These are phyloP conservation scores for Neomonachus schauinslandi DNA, from an alignment of 2,113 vertebrate genomes.

Conservation along the genomic window DNA sequence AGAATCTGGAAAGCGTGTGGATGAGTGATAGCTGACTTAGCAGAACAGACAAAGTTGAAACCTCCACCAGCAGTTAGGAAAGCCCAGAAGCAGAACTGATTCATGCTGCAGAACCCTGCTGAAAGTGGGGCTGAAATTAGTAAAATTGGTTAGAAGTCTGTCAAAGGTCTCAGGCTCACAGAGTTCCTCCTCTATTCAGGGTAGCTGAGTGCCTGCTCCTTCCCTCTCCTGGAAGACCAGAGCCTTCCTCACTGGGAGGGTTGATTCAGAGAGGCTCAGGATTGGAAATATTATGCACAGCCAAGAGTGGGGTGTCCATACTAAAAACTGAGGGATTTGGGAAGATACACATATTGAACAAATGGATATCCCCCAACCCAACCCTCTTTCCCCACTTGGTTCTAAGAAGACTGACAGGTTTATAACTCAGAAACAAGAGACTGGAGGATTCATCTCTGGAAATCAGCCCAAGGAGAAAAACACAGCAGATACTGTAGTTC, in stretches of 20 bases:
- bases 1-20: background rate
- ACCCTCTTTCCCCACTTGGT: background rate
- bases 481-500: background rate
- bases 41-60: background rate
- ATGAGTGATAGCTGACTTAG: background rate
- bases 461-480: background rate
- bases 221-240: background rate
- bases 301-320: background rate
- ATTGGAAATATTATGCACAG: background rate
- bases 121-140: background rate
- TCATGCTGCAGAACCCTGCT: background rate
- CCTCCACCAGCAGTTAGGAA: background rate
- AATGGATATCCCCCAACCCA: background rate
- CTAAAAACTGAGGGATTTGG: background rate
- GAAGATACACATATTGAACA: background rate
- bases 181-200: background rate
- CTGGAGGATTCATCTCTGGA: background rate
- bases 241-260: background rate
- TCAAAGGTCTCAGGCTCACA: background rate
- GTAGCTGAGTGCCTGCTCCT: background rate
- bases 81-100: background rate
- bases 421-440: background rate
- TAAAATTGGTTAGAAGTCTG: background rate
- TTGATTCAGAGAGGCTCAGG: background rate
- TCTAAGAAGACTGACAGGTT: background rate